Evolutionary conservation across 2,797 vertebrate species (phyloP).

Genomic region (Anolis apletophallus): DNA sequence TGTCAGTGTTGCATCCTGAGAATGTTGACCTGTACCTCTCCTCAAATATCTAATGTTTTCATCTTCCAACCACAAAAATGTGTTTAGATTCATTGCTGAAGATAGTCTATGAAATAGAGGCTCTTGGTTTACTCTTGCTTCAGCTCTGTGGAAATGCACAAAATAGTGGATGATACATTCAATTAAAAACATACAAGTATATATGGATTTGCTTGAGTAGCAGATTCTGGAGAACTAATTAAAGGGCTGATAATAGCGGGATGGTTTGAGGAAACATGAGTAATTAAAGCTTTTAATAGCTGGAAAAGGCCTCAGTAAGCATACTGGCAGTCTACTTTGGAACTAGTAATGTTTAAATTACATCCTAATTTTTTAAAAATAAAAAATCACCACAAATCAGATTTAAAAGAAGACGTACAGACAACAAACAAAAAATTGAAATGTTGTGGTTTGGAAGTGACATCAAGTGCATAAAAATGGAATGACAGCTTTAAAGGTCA

Average conservation of each 20-base stretch:
- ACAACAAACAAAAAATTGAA: not conserved
- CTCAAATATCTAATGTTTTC: not conserved
- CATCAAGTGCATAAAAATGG: not conserved
- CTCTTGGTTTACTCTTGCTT: not conserved
- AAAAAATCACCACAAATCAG: no score
- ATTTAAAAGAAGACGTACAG: not conserved
- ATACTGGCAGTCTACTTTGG: not conserved
- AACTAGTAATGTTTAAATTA: not conserved
- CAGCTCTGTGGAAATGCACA: not conserved
- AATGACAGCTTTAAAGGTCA: no score
- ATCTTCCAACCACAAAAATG: not conserved
- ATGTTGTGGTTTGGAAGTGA: not conserved
- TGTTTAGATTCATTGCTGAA: not conserved
- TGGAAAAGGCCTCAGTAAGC: not conserved
- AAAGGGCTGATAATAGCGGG: not conserved
- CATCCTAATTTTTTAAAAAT: not conserved
- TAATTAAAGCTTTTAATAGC: slow-evolving; percentile 14
- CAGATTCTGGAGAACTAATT: slow-evolving; percentile 8
- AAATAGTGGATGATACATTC: not conserved
- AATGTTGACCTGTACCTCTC: not conserved
- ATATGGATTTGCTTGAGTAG: not conserved
- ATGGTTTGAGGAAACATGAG: not conserved
- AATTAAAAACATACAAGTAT: not conserved
- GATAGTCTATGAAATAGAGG: not conserved
- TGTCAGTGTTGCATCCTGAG: not conserved